phyloP scores from a whole-genome alignment of 2,113 vertebrate genomes.

The Alaudala cheleensis region DNA sequence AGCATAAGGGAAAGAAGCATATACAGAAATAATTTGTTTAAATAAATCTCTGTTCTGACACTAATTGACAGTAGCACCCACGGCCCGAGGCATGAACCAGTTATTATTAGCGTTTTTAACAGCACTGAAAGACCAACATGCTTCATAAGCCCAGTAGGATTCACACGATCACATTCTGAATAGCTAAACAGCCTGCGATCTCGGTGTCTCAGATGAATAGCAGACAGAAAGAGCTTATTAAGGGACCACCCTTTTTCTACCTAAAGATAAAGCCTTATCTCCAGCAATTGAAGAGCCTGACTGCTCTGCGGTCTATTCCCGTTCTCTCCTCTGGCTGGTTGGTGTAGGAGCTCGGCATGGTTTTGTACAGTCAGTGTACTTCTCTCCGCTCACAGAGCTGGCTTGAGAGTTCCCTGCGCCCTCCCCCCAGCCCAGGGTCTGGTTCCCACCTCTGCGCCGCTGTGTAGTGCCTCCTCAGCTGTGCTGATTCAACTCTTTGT shows the following conservation, averaged over 20 bases:
- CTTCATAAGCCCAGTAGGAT: constrained; percentile 42
- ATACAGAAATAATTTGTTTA: constrained; percentile 39
- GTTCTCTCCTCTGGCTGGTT: not conserved
- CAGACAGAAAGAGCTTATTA: not conserved
- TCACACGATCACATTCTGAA: not conserved
- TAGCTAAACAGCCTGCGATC: constrained; percentile 5
- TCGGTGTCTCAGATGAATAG: not conserved
- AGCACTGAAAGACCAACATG: constrained; percentile 35
- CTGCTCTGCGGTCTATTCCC: not conserved
- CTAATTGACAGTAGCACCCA: constrained; percentile 52
- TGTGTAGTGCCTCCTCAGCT: not conserved
- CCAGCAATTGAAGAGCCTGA: not conserved
- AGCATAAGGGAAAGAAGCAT: not conserved
- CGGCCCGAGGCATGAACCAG: constrained; percentile 5
- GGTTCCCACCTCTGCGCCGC: not conserved
- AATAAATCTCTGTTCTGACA: constrained; percentile 34
- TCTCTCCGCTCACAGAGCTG: not conserved
- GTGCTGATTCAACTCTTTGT: not conserved
- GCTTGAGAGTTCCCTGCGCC: not conserved
- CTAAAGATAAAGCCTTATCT: constrained; percentile 2
- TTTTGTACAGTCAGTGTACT: not conserved
- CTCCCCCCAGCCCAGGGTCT: not conserved
- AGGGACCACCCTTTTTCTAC: not conserved
- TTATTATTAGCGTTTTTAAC: constrained; percentile 46
- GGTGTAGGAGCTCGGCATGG: not conserved